These are phyloP conservation scores for Holacanthella duospinosa DNA, from an alignment of 2,888 invertebrate species.

Conservation along the genomic window DNA sequence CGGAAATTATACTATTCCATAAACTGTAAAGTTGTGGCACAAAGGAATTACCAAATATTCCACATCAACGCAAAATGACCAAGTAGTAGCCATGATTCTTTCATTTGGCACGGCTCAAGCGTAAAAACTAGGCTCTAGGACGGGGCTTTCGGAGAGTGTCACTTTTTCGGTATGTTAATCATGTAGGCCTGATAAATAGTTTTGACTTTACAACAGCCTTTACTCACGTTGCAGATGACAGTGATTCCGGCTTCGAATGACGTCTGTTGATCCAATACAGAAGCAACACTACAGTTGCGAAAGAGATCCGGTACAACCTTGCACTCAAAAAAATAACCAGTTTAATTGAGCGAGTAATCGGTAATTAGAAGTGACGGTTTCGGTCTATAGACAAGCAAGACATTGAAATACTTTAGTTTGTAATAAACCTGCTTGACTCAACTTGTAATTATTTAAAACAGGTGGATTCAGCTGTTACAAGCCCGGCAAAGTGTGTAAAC, in stretches of 20 bases:
- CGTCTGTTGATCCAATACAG: neutral
- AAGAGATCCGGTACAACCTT: neutral
- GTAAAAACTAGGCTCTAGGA: neutral
- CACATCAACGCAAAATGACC: slow-evolving; percentile 12
- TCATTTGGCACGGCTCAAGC: slow-evolving; percentile 7
- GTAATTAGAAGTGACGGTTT: neutral
- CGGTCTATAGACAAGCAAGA: slow-evolving; percentile 1
- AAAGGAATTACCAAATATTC: neutral
- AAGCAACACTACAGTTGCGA: neutral
- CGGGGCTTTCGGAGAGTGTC: neutral
- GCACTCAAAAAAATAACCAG: neutral
- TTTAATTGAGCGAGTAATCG: neutral
- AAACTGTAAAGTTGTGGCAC: slow-evolving; percentile 8
- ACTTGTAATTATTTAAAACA: neutral
- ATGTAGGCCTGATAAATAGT: neutral
- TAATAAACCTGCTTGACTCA: neutral
- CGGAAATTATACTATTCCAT: slow-evolving; percentile 13
- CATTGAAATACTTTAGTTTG: neutral
- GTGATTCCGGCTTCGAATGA: neutral
- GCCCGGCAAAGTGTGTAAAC: neutral
- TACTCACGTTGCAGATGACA: neutral
- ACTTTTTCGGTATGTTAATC: neutral
- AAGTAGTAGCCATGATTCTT: slow-evolving; percentile 10
- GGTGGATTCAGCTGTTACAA: neutral
- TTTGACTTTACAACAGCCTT: too few species aligned